phyloP scores from a whole-genome alignment of 2,888 invertebrate genomes.

The Agrochola litura region DNA sequence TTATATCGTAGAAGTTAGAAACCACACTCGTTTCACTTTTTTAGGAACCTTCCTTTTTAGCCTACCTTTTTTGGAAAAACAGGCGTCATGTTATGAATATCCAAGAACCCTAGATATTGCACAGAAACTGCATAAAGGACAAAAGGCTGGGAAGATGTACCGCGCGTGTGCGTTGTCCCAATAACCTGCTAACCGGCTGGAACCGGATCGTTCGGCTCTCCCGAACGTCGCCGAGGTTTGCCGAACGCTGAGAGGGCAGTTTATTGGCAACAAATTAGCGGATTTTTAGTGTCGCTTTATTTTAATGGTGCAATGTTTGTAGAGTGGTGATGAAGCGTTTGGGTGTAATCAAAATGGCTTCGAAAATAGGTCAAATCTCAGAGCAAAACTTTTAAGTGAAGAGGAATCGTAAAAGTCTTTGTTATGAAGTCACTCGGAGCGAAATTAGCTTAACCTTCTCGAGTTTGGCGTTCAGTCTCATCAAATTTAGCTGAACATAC shows the following conservation, averaged over 20 bases:
- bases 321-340: background rate
- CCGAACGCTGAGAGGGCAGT: slow-evolving; percentile 45
- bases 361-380: background rate
- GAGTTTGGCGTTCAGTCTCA: background rate
- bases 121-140: slow-evolving; percentile 53
- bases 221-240: slow-evolving; percentile 58
- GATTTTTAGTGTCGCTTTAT: slow-evolving; percentile 21
- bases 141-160: slow-evolving; percentile 42
- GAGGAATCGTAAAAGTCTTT: background rate
- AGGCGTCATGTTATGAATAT: background rate
- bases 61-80: background rate
- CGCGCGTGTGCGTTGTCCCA: slow-evolving; percentile 73
- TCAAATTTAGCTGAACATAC: background rate
- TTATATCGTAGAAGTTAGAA: background rate
- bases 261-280: slow-evolving; percentile 46
- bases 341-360: slow-evolving; percentile 5
- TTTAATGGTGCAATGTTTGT: slow-evolving; percentile 28
- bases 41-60: too few species aligned
- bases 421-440: background rate
- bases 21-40: too few species aligned
- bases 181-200: slow-evolving; percentile 67
- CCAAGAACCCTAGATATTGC: slow-evolving; percentile 17
- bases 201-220: slow-evolving; percentile 57
- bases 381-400: background rate
- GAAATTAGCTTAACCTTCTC: background rate